These are phyloP conservation scores for Hipposideros armiger DNA, from an alignment of 2,113 vertebrate species.

Conservation along the genomic window DNA sequence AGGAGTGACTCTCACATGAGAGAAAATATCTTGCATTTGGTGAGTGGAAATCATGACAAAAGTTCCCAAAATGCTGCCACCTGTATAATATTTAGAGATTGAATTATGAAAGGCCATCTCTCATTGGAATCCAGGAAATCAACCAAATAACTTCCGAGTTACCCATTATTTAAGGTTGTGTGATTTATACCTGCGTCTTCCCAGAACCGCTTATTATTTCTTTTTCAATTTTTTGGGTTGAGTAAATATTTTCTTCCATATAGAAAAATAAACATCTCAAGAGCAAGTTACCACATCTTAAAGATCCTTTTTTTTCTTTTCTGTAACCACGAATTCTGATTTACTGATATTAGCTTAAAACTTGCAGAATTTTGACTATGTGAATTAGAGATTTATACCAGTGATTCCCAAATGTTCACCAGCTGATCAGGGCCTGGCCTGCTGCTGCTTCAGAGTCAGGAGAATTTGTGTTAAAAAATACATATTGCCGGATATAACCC, in stretches of 20 bases:
- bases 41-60: slow-evolving; percentile 42
- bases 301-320: background rate
- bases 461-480: slow-evolving; percentile 41
- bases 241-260: slow-evolving; percentile 17
- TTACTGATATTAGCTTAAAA: background rate
- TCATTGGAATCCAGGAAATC: background rate
- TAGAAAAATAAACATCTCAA: slow-evolving; percentile 1
- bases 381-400: background rate
- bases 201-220: slow-evolving; percentile 33
- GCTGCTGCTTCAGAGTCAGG: background rate
- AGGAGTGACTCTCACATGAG: background rate
- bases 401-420: background rate
- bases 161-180: background rate
- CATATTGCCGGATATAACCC: background rate
- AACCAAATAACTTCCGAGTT: slow-evolving; percentile 9
- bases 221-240: background rate
- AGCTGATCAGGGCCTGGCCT: background rate
- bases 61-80: background rate
- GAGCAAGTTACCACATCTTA: background rate
- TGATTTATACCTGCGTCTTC: background rate
- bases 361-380: background rate
- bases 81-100: background rate
- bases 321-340: background rate
- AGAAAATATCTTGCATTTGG: slow-evolving; percentile 39
- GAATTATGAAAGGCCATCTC: slow-evolving; percentile 16